A percentile compares a stretch with the other conserved stretches of the same genome.
Evolutionary conservation across 2,113 vertebrate genomes (phyloP).

Genomic region (Miniopterus natalensis): DNA sequence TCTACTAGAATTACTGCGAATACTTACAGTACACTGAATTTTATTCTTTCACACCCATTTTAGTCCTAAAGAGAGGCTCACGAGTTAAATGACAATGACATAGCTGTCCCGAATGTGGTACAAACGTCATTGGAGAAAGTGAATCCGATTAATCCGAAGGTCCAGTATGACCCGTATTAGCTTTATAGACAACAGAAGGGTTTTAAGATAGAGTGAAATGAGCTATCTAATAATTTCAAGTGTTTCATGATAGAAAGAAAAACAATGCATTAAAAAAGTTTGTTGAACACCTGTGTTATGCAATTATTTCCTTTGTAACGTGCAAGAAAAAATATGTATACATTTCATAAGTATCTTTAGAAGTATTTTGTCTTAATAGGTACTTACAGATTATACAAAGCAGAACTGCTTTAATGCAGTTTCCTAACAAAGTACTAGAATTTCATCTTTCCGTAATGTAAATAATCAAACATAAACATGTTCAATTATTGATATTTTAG

Average conservation of each 20-base stretch:
- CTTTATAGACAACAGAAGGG: constrained; percentile 82
- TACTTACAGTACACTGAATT: constrained; percentile 88
- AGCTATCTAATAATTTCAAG: constrained; percentile 91
- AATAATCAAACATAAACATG: constrained; percentile 92
- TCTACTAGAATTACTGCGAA: constrained; percentile 88
- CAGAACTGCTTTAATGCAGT: constrained; percentile 91
- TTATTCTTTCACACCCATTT: constrained; percentile 87
- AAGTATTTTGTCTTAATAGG: constrained; percentile 95
- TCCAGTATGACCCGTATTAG: constrained; percentile 85
- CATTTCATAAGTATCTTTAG: constrained; percentile 96
- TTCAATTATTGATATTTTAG: constrained; percentile 92
- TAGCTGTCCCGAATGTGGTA: constrained; percentile 81
- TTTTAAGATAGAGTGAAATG: constrained; percentile 90
- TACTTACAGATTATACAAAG: constrained; percentile 99
- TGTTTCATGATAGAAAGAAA: constrained; percentile 87
- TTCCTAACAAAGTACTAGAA: constrained; percentile 91
- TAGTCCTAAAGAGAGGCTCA: constrained; percentile 88
- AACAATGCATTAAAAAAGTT: constrained; percentile 79
- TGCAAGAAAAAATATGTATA: constrained; percentile 99
- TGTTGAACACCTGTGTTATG: constrained; percentile 85
- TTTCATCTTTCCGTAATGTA: constrained; percentile 87
- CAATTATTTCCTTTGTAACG: constrained; percentile 94
- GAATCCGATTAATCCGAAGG: constrained; percentile 84
- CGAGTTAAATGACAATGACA: constrained; percentile 84
- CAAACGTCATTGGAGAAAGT: constrained; percentile 83